Evolutionary conservation across 1,140 invertebrate species (phyloP).

Genomic region (Armadillidium nasatum): DNA sequence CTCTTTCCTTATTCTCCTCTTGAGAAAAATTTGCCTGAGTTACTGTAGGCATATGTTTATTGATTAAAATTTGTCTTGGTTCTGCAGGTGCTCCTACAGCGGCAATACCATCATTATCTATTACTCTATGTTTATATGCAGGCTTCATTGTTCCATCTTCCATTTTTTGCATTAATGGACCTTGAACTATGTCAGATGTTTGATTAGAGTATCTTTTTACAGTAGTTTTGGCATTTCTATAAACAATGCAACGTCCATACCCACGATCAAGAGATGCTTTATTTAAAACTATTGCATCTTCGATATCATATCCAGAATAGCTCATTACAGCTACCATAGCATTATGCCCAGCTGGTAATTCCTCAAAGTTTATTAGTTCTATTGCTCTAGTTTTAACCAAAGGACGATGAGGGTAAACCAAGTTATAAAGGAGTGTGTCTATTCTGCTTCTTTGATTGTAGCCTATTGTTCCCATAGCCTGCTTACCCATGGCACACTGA

Average conservation of each 20-base stretch:
- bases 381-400: constrained; percentile 91
- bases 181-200: constrained; percentile 85
- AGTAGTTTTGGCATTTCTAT: constrained; percentile 80
- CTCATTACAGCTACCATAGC: constrained; percentile 99
- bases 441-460: too few relatives aligned
- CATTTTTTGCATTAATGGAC: constrained; percentile 62
- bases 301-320: constrained; percentile 89
- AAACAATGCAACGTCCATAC: constrained; percentile 82
- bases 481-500: too few relatives aligned
- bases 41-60: constrained; percentile 78
- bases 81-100: constrained; percentile 61
- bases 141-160: constrained; percentile 76
- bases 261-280: constrained; percentile 88
- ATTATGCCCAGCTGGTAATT: constrained; percentile 98
- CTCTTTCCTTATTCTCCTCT: constrained; percentile 49
- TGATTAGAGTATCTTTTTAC: constrained; percentile 91
- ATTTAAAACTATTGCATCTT: constrained; percentile 96
- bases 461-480: too few relatives aligned
- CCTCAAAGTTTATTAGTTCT: constrained; percentile 92
- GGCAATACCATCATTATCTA: constrained; percentile 91
- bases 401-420: too few relatives aligned
- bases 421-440: too few relatives aligned
- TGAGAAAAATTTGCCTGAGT: constrained; percentile 60
- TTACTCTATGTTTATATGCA: constrained; percentile 72
- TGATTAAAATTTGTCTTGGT: too few relatives aligned